phyloP scores from a whole-genome alignment of 2,113 vertebrate species.

The Grallaria varia region DNA sequence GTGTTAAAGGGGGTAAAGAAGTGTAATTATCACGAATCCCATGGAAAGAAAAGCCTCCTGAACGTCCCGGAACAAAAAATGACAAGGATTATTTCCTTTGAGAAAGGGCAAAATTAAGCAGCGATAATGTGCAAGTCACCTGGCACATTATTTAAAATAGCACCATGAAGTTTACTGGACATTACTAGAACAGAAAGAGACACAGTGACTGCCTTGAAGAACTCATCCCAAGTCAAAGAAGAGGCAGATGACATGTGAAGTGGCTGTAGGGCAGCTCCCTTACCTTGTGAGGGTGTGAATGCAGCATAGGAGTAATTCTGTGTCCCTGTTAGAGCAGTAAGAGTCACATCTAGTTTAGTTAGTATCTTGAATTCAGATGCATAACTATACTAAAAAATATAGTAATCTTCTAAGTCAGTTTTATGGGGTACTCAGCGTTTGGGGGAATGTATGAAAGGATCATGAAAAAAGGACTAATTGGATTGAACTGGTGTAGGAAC shows the following conservation, averaged over 20 bases:
- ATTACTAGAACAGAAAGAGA: not conserved
- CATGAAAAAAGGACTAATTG: not conserved
- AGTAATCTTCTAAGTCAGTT: not conserved
- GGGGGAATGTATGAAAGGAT: not conserved
- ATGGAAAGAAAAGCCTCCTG: not conserved
- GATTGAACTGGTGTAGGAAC: not conserved
- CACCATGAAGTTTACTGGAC: not conserved
- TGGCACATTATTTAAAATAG: not conserved
- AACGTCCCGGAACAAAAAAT: not conserved
- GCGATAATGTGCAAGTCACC: accelerated
- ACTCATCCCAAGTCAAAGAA: not conserved
- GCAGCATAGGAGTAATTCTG: not conserved
- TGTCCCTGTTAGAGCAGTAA: not conserved
- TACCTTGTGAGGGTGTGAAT: not conserved
- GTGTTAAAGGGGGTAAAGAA: not conserved
- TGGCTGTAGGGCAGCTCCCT: not conserved
- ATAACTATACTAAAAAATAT: not conserved
- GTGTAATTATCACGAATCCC: not conserved
- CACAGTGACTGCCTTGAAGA: not conserved
- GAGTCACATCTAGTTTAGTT: not conserved
- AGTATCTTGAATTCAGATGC: not conserved
- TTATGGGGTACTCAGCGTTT: not conserved
- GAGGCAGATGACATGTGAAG: not conserved
- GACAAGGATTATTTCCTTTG: not conserved
- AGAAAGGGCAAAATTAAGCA: not conserved